Evolutionary conservation across 2,113 vertebrate species (phyloP), one percentile per base, ranked within the genome.

Genomic region (Siniperca knerii): DNA sequence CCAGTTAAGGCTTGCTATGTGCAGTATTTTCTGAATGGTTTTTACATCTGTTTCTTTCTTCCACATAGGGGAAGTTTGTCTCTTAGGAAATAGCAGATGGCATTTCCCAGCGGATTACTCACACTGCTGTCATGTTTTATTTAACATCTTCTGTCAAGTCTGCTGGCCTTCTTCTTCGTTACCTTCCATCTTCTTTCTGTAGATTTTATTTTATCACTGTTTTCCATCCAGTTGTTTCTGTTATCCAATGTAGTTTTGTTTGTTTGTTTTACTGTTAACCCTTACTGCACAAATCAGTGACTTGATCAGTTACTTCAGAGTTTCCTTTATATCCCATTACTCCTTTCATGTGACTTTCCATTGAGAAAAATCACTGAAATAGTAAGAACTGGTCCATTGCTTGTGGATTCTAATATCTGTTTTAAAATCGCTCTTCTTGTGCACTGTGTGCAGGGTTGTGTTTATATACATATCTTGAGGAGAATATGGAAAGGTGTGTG

Each of bases 61-160:
- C 67, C 61, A 70, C 9, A 8, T 57, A 65, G 66, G 23, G 79
- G 8, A 76, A 85, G 40, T 88, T 77, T 82, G 66, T 18, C 35
- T 62, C 6, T 84, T 21, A 35, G 23, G n/a, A 87, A 90, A 84
- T 42, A 85, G n/a, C 40, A 0, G 2, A 13, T 76, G 62, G 64
- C 6, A 55, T 82, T 86, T 80, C 58, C 52, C 76, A 23, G 40
- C 33, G 6, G 8, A 60, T 85, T 66, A 87, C 44, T 87, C 86
- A 90, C 78, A 44, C 54, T 55, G n/a, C 57, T 74, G 79, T 79
- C 82, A 75, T 20, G 33, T 70, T 81, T 75, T 46, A 75, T 76
- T 70, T 37, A 58, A 52, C 48, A 40, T 61, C 55, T 13, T 33
- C 40, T 33, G 20, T 68, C 9, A 35, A 52, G 23, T 55, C 50